Evolutionary conservation across 2,113 vertebrate species (phyloP).

Genomic region (Melanerpes aurifrons): DNA sequence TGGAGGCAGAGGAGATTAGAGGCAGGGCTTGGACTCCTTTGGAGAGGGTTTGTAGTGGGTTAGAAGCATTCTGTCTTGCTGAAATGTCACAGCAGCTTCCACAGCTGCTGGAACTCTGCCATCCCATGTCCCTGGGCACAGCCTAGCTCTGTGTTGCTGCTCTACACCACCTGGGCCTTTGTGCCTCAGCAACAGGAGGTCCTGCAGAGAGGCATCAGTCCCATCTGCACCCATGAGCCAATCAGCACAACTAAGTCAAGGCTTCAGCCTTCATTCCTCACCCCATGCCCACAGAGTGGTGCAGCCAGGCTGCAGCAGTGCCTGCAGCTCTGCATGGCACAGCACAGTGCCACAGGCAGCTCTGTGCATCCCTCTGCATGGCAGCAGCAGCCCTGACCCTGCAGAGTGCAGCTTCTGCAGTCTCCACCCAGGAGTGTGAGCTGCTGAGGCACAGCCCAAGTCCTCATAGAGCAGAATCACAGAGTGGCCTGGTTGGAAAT

Average conservation of each 20-base stretch:
- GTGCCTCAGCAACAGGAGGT: background rate
- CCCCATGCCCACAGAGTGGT: background rate
- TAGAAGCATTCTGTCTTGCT: background rate
- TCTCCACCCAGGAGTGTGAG: background rate
- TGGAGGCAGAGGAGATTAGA: background rate
- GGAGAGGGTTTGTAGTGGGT: background rate
- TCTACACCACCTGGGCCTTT: background rate
- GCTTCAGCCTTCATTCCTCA: background rate
- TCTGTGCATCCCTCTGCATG: background rate
- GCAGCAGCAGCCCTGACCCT: background rate
- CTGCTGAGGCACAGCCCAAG: background rate
- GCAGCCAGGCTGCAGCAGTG: background rate
- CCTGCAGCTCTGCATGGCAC: background rate
- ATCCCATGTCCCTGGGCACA: background rate
- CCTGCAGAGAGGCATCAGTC: background rate
- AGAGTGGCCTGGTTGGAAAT: too few relatives aligned
- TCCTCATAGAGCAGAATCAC: too few relatives aligned
- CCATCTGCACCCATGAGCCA: background rate
- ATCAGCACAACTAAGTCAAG: background rate
- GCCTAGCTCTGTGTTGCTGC: too few relatives aligned
- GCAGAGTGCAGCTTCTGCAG: background rate
- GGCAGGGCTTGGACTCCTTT: background rate
- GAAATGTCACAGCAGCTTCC: background rate
- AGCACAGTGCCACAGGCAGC: fast-evolving
- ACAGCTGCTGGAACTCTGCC: background rate